Conservation (phyloP, 53 echinoderm and acorn worm genomes). For the Astropecten irregularis region DNA sequence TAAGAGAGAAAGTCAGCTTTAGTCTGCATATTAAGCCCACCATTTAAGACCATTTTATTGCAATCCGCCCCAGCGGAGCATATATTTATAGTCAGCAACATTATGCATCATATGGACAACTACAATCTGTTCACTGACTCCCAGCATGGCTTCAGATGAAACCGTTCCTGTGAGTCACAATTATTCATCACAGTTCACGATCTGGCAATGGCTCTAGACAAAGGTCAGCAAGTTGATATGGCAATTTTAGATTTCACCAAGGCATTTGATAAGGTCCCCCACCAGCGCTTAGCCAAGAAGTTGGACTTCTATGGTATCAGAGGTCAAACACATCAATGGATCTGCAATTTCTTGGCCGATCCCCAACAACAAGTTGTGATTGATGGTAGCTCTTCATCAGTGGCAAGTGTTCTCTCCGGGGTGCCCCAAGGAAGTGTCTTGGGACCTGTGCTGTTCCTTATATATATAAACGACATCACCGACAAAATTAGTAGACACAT, state of each 20-base stretch:
- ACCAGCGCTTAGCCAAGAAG: constrained; percentile 45
- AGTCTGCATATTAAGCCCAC: too few relatives aligned
- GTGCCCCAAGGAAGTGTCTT: constrained; percentile 49
- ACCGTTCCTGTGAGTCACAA: constrained; percentile 61
- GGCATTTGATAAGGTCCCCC: constrained; percentile 33
- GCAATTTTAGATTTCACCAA: constrained; percentile 57
- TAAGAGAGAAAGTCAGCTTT: too few relatives aligned
- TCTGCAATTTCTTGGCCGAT: constrained; percentile 2
- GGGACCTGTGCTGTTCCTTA: constrained; percentile 44
- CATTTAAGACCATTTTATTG: too few relatives aligned
- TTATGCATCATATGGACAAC: constrained; percentile 57
- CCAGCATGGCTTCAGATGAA: constrained; percentile 53
- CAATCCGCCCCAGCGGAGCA: constrained; percentile 5
- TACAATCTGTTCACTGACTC: constrained; percentile 38
- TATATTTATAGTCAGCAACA: constrained; percentile 47
- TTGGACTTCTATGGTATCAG: constrained; percentile 40
- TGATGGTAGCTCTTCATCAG: neutral
- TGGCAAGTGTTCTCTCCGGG: constrained; percentile 38
- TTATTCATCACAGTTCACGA: constrained; percentile 50
- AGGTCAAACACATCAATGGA: constrained; percentile 25
- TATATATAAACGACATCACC: constrained; percentile 57
- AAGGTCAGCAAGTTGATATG: constrained; percentile 40
- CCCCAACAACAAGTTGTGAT: too few relatives aligned
- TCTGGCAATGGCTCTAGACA: constrained; percentile 51
- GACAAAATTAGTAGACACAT: too few relatives aligned